A percentile compares a stretch with the other conserved stretches of the same genome.
Evolutionary conservation across 2,888 invertebrate genomes (phyloP).

Genomic region (Heliconius erato): DNA sequence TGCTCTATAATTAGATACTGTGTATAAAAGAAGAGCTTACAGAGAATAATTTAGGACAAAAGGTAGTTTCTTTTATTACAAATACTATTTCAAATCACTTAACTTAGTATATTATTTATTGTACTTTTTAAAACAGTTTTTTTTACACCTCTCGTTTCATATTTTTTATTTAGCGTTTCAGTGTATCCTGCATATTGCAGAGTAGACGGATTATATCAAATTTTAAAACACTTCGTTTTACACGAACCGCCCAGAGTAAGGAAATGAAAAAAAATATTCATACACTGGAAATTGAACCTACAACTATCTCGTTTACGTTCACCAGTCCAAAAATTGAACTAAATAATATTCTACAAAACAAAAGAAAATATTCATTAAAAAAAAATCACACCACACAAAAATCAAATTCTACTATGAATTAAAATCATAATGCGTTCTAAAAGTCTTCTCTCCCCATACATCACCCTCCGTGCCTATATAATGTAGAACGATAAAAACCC

Average conservation of each 20-base stretch:
- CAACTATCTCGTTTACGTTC: no score
- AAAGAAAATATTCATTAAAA: background rate
- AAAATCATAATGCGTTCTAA: slow-evolving; percentile 22
- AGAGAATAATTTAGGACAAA: slow-evolving; percentile 15
- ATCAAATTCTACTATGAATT: background rate
- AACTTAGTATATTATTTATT: background rate
- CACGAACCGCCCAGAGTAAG: background rate
- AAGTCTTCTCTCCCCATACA: slow-evolving; percentile 15
- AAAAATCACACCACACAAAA: background rate
- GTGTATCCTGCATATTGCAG: background rate
- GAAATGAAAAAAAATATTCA: no score
- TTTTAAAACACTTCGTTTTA: background rate
- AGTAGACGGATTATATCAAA: background rate
- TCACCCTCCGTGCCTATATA: slow-evolving; percentile 39
- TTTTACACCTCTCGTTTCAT: no score
- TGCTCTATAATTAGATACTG: slow-evolving; percentile 42
- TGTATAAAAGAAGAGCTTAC: slow-evolving; percentile 31
- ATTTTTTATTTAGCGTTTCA: background rate
- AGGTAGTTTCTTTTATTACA: background rate
- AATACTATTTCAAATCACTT: background rate
- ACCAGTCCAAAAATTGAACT: background rate
- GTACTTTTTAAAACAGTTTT: background rate
- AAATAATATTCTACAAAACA: background rate
- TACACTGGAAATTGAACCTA: no score
- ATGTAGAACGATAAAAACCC: slow-evolving; percentile 63